Conservation (phyloP, 2,797 vertebrate genomes). For the Haliaeetus albicilla region DNA sequence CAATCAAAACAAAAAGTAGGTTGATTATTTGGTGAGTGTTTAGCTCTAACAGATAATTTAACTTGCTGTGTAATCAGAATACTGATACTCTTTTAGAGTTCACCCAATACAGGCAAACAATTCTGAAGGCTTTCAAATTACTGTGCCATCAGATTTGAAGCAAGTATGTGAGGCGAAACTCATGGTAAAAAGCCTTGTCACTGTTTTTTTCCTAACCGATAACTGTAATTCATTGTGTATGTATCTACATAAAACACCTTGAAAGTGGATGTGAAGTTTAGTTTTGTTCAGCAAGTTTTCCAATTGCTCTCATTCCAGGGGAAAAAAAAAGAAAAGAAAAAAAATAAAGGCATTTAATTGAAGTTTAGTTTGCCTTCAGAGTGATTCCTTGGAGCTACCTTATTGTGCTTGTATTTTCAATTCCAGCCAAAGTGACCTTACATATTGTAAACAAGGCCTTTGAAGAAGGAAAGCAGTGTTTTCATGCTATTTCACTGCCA, state of each 20-base stretch:
- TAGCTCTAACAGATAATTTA: conserved; percentile 3
- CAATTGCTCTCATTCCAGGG: background rate
- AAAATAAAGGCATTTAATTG: background rate
- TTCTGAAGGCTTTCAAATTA: background rate
- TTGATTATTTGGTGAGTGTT: conserved; percentile 36
- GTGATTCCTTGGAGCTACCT: background rate
- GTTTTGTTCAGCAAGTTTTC: background rate
- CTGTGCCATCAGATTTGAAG: background rate
- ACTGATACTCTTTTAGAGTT: background rate
- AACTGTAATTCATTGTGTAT: background rate
- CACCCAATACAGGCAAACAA: background rate
- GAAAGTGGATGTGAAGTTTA: background rate
- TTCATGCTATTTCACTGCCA: background rate
- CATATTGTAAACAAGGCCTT: conserved; percentile 25
- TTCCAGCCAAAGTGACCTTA: conserved; percentile 19
- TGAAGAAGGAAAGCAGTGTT: conserved; percentile 2
- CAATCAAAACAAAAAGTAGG: conserved; percentile 42
- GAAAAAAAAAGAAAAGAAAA: too few species aligned
- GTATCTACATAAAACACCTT: conserved; percentile 7
- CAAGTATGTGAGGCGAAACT: background rate
- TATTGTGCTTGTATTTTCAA: conserved; percentile 11
- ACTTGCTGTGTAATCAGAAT: background rate
- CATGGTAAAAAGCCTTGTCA: background rate
- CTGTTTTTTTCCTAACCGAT: background rate
- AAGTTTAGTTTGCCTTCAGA: conserved; percentile 8